Evolutionary conservation across 1,140 invertebrate genomes (phyloP).

Genomic region (Apis laboriosa): DNA sequence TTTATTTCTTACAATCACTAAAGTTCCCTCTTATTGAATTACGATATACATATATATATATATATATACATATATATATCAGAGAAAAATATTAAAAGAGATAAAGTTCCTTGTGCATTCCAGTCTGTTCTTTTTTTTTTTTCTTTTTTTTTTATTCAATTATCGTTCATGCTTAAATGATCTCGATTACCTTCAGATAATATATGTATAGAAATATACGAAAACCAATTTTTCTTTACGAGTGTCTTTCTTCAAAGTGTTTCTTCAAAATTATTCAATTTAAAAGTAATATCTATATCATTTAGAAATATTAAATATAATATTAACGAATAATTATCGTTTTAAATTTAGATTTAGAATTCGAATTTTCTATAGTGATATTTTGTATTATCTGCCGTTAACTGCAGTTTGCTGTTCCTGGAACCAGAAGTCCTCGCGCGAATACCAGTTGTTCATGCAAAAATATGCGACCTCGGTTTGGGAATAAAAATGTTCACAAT

Average conservation of each 20-base stretch:
- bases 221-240: background rate
- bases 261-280: background rate
- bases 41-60: background rate
- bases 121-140: background rate
- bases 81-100: slow-evolving; percentile 4
- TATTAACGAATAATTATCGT: background rate
- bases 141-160: background rate
- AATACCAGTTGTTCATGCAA: slow-evolving; percentile 33
- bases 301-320: background rate
- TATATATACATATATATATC: background rate
- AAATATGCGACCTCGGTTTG: slow-evolving; percentile 48
- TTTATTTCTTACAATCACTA: background rate
- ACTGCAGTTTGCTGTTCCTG: background rate
- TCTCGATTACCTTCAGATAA: background rate
- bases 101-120: background rate
- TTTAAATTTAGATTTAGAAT: background rate
- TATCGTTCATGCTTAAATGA: background rate
- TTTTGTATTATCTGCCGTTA: slow-evolving; percentile 7
- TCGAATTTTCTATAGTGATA: background rate
- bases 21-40: background rate
- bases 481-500: slow-evolving; percentile 13
- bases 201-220: background rate
- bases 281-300: background rate
- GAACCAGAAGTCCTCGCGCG: slow-evolving; percentile 16
- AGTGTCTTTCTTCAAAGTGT: too few species aligned